These are phyloP conservation scores for Tetragnatha versicolor DNA, from an alignment of 1,140 invertebrate species.

Conservation along the genomic window DNA sequence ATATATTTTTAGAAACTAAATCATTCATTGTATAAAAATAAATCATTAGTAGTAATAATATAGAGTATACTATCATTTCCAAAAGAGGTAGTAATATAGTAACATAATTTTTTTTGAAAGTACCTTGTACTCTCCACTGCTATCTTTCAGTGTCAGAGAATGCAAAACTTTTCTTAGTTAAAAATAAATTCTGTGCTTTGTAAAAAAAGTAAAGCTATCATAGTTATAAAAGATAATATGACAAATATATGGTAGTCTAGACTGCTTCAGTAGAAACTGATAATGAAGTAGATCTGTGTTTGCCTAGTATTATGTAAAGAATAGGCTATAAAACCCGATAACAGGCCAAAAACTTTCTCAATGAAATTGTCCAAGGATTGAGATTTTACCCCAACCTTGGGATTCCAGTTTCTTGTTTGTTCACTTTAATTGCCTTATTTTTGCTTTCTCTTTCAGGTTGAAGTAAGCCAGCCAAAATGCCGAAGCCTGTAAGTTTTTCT, in stretches of 20 bases:
- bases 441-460: slow-evolving; percentile 2
- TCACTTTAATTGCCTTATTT: not conserved
- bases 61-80: too few relatives aligned
- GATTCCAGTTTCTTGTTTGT: not conserved
- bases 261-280: slow-evolving; percentile 9
- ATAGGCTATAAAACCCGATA: slow-evolving; percentile 36
- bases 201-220: not conserved
- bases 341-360: slow-evolving; percentile 3
- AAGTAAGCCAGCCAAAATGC: slow-evolving; percentile 31
- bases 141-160: too few relatives aligned
- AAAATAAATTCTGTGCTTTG: not conserved
- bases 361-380: slow-evolving; percentile 23
- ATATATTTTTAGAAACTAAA: too few relatives aligned
- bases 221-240: slow-evolving; percentile 38
- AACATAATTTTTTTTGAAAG: too few relatives aligned
- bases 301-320: not conserved
- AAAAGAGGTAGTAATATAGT: too few relatives aligned
- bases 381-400: not conserved
- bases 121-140: too few relatives aligned
- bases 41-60: too few relatives aligned
- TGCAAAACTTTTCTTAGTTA: slow-evolving; percentile 2
- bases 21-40: too few relatives aligned
- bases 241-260: slow-evolving; percentile 40
- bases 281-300: not conserved
- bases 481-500: slow-evolving; percentile 40